Evolutionary conservation across 2,113 vertebrate genomes (phyloP).

Genomic region (Platysteira castanea): DNA sequence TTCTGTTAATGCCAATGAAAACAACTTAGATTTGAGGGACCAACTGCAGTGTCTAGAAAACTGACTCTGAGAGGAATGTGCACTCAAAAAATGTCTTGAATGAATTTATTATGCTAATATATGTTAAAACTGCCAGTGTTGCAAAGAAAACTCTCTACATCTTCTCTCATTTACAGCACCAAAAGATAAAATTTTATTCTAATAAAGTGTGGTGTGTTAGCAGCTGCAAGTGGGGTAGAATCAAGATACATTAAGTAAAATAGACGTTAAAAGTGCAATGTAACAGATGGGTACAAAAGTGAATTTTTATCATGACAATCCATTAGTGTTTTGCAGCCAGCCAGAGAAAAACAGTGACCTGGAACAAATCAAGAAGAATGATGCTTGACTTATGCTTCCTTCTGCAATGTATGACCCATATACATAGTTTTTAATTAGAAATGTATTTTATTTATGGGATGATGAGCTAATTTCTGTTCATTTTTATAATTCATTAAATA

Average conservation of each 20-base stretch:
- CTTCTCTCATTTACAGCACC: neutral
- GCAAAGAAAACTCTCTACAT: neutral
- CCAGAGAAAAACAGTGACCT: constrained; percentile 62
- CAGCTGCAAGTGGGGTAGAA: neutral
- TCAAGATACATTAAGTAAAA: constrained; percentile 38
- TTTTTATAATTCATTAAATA: constrained; percentile 52
- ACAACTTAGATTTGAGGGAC: constrained; percentile 22
- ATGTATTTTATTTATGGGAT: constrained; percentile 47
- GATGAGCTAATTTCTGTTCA: constrained; percentile 30
- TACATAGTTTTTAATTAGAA: constrained; percentile 63
- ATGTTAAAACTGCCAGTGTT: constrained; percentile 14
- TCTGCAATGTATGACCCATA: constrained; percentile 46
- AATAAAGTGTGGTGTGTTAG: constrained; percentile 19
- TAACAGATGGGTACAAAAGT: constrained; percentile 57
- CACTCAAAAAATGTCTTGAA: constrained; percentile 22
- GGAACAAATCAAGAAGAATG: constrained; percentile 68
- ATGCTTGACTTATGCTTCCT: constrained; percentile 56
- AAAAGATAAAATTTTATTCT: constrained; percentile 41
- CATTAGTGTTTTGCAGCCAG: constrained; percentile 45
- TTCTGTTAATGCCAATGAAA: neutral
- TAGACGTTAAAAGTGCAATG: constrained; percentile 41
- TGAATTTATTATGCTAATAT: constrained; percentile 38
- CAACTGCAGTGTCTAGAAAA: constrained; percentile 22
- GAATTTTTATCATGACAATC: constrained; percentile 54
- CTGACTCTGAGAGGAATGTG: constrained; percentile 3